phyloP scores from a whole-genome alignment of 2,113 vertebrate species.

The Ochotona curzoniae region DNA sequence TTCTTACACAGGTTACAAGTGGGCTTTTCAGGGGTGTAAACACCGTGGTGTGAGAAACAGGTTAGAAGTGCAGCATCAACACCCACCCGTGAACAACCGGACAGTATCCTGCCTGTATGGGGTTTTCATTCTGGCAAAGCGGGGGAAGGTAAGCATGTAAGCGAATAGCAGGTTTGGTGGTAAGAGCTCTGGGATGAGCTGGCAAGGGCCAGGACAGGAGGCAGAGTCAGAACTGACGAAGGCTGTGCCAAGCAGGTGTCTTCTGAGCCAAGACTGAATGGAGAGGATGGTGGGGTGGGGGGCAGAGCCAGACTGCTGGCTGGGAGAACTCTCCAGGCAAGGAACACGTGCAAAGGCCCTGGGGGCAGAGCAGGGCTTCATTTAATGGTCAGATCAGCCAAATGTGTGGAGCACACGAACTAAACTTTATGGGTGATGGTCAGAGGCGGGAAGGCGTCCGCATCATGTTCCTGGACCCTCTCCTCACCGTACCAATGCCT shows the following conservation, averaged over 20 bases:
- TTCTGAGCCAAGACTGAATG: not conserved
- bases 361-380: not conserved
- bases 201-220: not conserved
- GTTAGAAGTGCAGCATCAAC: accelerated
- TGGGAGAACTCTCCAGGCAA: not conserved
- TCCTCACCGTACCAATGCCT: too few species aligned
- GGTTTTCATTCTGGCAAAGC: not conserved
- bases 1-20: not conserved
- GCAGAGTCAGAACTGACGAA: not conserved
- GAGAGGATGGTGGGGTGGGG: too few species aligned
- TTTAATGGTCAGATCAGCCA: not conserved
- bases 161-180: not conserved
- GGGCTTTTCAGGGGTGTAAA: not conserved
- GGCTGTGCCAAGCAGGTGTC: not conserved
- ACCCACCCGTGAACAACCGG: not conserved
- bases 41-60: accelerated
- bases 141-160: not conserved
- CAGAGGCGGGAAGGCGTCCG: not conserved
- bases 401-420: not conserved
- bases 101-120: not conserved
- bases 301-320: too few species aligned
- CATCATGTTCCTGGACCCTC: too few species aligned
- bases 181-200: not conserved
- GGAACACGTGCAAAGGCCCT: not conserved
- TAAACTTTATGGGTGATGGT: too few species aligned